Base-by-base conservation (phyloP, 2,113 vertebrate genomes). In the Oryzias curvinotus region DNA sequence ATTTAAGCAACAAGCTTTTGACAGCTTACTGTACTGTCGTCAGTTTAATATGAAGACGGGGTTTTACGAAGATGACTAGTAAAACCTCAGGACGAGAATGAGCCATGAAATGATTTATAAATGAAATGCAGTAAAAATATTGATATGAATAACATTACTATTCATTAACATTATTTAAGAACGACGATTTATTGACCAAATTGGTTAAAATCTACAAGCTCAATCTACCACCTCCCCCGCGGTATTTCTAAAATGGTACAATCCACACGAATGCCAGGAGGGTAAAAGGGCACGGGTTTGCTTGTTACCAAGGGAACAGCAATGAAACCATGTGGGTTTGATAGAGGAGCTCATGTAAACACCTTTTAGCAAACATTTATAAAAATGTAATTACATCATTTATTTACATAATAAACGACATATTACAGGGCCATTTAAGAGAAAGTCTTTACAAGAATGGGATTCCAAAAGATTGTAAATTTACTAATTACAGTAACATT, bases 1-100 rank as follows among this genome's bases (percentile, higher is more conserved):
- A 87, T 88, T 87, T 82, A 75, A 89, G 89, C 90, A 90, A 91
- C 90, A 90, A 91, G 90, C 90, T 88, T 88, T 84, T 91, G 88
- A 89, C 90, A 91, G 89, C 89, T 91, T 87, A 85, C 88, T 78
- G 88, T 85, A 85, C 76, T 68, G 62, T 43, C 62, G 77, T 78
- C 76, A 58, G 36, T 59, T 47, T 62, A 45, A 70, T 50, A 56
- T 60, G 62, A 56, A 19, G 61, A 64, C 66, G 68, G 64, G 63
- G 45, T 43, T 54, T 50, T 7, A 5, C 1, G 10, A 53, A 44
- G 51, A 19, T 58, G 16, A 5, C 18, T 7, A 23, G 7, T n/a
- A 7, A 42, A n/a, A 44, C 1, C 2, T n/a, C 1, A 7, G 21
- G 2, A 62, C 13, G 2, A 14, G 12, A 1, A 7, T 13, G 5